Base-by-base conservation (phyloP, 2,888 invertebrate genomes). In the Ariolimax columbianus region DNA sequence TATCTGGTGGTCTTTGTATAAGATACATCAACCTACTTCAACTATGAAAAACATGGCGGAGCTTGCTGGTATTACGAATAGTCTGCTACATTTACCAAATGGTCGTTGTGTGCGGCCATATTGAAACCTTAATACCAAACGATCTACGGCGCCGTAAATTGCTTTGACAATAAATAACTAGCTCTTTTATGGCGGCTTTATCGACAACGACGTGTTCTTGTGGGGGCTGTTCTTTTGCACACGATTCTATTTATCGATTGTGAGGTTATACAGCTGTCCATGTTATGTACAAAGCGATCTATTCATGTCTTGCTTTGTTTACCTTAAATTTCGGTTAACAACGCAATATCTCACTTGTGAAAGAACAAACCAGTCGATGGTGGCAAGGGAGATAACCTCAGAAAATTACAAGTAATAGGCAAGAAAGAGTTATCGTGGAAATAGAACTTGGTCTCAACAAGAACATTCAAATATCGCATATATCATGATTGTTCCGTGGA, bases 71-170 rank as follows among this genome's bases (percentile, higher is more conserved):
- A 9, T 38, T 59, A 17, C 11, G 23, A 1, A 77, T 19, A 19
- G n/a, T 47, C 26, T n/a, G 36, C 19, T 55, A 36, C 26, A 36
- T 73, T n/a, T 73, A 36, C 26, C 19, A 19, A 47, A 7, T 26
- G 19, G 0, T 75, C 3, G 2, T 6, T 51, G 17, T 17, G 36
- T 14, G n/a, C 6, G 36, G 80, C 80, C 51, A 55, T 38, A 14
- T 68, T 63, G 4, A 40, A 40, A 72, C 36, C 30, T 26, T 14
- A 40, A 11, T 4, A n/a, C 38, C 4, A 6, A 1, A 2, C 51
- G 26, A 82, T 82, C 81, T 82, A 82, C 81, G 81, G 81, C 81
- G 81, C 81, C 81, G 81, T 82, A 82, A 38, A 36, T 82, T 17
- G n/a, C 17, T 38, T 43, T 33, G 17, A 63, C 59, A 3, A 33